Evolutionary conservation across 2,113 vertebrate genomes (phyloP).

Genomic region (Corydoras sp.): DNA sequence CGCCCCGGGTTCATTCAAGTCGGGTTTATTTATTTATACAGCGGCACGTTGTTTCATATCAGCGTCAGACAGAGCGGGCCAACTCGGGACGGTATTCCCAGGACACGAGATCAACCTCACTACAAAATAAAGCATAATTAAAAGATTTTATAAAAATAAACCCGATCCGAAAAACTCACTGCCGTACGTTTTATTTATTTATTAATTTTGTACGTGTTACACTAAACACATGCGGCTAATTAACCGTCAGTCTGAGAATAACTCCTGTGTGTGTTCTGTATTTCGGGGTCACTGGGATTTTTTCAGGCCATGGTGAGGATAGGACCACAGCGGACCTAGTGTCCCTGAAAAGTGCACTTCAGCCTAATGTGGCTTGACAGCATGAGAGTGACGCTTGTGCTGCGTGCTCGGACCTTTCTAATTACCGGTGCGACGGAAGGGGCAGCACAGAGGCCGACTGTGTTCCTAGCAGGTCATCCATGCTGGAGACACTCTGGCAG

Average conservation of each 20-base stretch:
- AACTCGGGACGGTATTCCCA: too few relatives aligned
- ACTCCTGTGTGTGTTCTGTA: conserved; percentile 33
- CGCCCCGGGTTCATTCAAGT: too few relatives aligned
- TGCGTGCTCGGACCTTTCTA: conserved; percentile 68
- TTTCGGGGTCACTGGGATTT: conserved; percentile 30
- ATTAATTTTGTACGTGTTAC: too few relatives aligned
- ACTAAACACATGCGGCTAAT: conserved; percentile 30
- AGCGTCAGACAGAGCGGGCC: too few relatives aligned
- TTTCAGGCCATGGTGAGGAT: conserved; percentile 15
- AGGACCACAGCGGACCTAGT: conserved; percentile 40
- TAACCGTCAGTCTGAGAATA: conserved; percentile 25
- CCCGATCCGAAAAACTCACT: too few relatives aligned
- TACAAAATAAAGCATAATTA: too few relatives aligned
- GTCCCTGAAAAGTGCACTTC: conserved; percentile 39
- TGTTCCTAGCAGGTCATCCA: conserved; percentile 82
- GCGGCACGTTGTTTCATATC: too few relatives aligned
- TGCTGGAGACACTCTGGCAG: conserved; percentile 78
- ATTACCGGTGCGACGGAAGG: conserved; percentile 65
- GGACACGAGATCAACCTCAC: too few relatives aligned
- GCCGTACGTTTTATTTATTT: too few relatives aligned
- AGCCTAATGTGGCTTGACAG: conserved; percentile 71
- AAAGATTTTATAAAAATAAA: too few relatives aligned
- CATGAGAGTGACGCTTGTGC: conserved; percentile 77
- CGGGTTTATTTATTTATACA: too few relatives aligned
- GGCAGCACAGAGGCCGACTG: conserved; percentile 68